phyloP scores from a whole-genome alignment of 1,140 invertebrate species.

The Lineus longissimus region DNA sequence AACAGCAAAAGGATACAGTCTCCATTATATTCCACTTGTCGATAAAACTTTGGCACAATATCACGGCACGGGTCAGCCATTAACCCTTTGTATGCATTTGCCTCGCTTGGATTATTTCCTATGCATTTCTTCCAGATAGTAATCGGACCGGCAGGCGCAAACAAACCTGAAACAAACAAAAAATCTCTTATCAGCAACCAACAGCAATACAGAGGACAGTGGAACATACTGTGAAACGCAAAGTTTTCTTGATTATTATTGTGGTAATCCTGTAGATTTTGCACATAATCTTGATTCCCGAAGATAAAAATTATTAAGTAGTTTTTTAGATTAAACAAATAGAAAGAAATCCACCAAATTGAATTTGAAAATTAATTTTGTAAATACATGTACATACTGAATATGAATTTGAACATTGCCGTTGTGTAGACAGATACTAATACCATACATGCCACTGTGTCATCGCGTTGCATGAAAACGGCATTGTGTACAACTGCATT shows the following conservation, averaged over 20 bases:
- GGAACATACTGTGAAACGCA: too few species aligned
- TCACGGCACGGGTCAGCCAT: slow-evolving; percentile 71
- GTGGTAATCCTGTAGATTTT: too few species aligned
- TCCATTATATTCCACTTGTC: slow-evolving; percentile 78
- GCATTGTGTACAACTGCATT: too few species aligned
- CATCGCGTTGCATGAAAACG: too few species aligned
- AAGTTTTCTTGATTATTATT: too few species aligned
- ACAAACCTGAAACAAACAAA: slow-evolving; percentile 65
- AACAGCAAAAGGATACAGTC: slow-evolving; percentile 69
- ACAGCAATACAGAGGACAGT: not conserved
- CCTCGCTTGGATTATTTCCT: slow-evolving; percentile 57
- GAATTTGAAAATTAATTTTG: not conserved
- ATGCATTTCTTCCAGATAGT: slow-evolving; percentile 89
- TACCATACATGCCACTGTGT: too few species aligned
- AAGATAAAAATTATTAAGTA: not conserved
- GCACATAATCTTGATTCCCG: not conserved
- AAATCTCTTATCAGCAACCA: not conserved
- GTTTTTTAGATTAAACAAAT: not conserved
- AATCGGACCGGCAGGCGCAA: slow-evolving; percentile 87
- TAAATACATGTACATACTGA: too few species aligned
- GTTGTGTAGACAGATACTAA: too few species aligned
- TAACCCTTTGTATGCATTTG: slow-evolving; percentile 74
- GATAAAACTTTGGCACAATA: slow-evolving; percentile 81
- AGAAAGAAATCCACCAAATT: not conserved
- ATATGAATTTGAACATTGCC: too few species aligned